Evolutionary conservation across 2,113 vertebrate genomes (phyloP).

Genomic region (Campylomormyrus numenius): DNA sequence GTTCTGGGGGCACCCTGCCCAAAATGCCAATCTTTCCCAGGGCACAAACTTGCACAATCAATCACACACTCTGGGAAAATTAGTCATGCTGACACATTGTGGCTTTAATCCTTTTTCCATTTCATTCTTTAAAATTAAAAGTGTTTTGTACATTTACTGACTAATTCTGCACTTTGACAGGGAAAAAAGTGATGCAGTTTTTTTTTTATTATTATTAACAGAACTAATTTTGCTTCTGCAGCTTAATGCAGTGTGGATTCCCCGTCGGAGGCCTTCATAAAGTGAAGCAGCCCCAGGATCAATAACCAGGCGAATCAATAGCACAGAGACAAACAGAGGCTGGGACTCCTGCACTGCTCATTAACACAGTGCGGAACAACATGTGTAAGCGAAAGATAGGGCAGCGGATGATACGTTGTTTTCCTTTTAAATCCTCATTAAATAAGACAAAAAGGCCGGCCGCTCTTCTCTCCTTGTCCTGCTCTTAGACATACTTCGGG

Average conservation of each 20-base stretch:
- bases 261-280: background rate
- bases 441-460: background rate
- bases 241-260: background rate
- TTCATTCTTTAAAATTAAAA: background rate
- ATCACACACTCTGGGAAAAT: background rate
- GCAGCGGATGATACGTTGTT: background rate
- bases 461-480: no score
- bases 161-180: background rate
- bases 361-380: constrained; percentile 10
- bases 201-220: background rate
- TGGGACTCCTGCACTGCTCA: constrained; percentile 5
- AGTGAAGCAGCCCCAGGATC: background rate
- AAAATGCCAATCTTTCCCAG: background rate
- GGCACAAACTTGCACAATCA: background rate
- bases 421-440: background rate
- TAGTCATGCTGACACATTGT: background rate
- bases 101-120: background rate
- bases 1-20: no score
- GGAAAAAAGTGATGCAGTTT: background rate
- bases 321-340: background rate
- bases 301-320: constrained; percentile 8
- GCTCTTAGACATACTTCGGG: background rate
- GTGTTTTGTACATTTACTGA: constrained; percentile 1
- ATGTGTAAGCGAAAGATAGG: constrained; percentile 7
- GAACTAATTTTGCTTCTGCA: background rate